Evolutionary conservation across 2,888 invertebrate genomes (phyloP).

Genomic region (Diarsia brunnea): DNA sequence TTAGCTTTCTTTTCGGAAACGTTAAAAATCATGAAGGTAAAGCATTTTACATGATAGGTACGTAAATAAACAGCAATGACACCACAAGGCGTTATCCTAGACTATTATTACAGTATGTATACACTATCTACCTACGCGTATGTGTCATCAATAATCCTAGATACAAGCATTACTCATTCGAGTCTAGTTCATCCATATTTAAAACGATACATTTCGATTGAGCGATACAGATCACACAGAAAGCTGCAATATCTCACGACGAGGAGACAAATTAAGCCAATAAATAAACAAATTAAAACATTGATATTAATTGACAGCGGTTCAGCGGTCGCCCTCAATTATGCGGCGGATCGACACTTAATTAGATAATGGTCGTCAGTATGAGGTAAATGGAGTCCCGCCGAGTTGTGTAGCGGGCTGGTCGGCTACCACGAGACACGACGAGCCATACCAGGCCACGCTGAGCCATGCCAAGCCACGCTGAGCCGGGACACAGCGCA

Average conservation of each 20-base stretch:
- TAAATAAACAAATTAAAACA: constrained; percentile 69
- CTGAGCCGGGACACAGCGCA: constrained; percentile 29
- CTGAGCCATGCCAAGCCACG: neutral
- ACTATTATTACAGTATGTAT: neutral
- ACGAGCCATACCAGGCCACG: neutral
- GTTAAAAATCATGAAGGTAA: neutral
- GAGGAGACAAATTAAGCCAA: constrained; percentile 56
- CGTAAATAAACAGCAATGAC: too few relatives aligned
- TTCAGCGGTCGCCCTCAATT: constrained; percentile 54
- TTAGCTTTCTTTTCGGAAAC: neutral
- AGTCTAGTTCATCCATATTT: constrained; percentile 41
- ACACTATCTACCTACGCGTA: neutral
- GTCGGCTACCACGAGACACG: neutral
- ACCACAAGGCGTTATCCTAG: neutral
- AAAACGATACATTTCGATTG: constrained; percentile 52
- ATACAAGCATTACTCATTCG: constrained; percentile 19
- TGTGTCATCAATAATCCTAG: constrained; percentile 6
- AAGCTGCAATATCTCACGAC: constrained; percentile 37
- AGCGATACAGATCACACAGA: constrained; percentile 44
- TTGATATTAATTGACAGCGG: constrained; percentile 66
- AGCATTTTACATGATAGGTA: neutral
- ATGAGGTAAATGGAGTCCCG: constrained; percentile 66
- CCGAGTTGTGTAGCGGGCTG: constrained; percentile 14
- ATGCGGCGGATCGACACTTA: constrained; percentile 62
- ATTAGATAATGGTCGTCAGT: constrained; percentile 71